phyloP scores from a whole-genome alignment of 2,797 vertebrate genomes.

The Merluccius polli region DNA sequence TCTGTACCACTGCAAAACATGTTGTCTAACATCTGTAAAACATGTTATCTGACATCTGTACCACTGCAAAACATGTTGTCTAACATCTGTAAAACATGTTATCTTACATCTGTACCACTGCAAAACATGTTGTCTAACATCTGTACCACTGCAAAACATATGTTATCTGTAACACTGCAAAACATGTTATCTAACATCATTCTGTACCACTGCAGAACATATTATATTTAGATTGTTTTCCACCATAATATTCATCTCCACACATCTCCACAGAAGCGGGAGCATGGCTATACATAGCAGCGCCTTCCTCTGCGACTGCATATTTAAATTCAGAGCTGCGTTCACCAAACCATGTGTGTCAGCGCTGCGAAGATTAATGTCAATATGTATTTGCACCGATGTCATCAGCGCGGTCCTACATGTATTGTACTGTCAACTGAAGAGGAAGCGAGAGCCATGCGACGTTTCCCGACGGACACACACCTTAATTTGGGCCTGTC shows the following conservation, averaged over 20 bases:
- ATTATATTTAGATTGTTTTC: too few relatives aligned
- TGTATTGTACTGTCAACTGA: background rate
- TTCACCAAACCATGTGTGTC: background rate
- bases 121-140: too few relatives aligned
- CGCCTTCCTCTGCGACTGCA: background rate
- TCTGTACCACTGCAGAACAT: too few relatives aligned
- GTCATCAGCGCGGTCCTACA: background rate
- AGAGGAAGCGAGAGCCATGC: background rate
- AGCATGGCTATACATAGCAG: background rate
- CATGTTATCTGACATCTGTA: too few relatives aligned
- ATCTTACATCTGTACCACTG: too few relatives aligned
- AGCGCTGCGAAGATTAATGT: background rate
- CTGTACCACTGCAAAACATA: background rate
- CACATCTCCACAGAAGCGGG: too few relatives aligned
- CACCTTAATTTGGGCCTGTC: constrained; percentile 6
- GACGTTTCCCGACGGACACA: background rate
- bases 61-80: too few relatives aligned
- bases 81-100: too few relatives aligned
- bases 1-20: too few relatives aligned
- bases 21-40: too few relatives aligned
- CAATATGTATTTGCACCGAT: background rate
- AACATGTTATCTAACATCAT: too few relatives aligned
- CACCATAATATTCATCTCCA: background rate
- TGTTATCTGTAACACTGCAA: too few relatives aligned
- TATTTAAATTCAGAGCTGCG: background rate